Base-by-base conservation (phyloP, 2,797 vertebrate genomes). In the Onychomys leucogaster region DNA sequence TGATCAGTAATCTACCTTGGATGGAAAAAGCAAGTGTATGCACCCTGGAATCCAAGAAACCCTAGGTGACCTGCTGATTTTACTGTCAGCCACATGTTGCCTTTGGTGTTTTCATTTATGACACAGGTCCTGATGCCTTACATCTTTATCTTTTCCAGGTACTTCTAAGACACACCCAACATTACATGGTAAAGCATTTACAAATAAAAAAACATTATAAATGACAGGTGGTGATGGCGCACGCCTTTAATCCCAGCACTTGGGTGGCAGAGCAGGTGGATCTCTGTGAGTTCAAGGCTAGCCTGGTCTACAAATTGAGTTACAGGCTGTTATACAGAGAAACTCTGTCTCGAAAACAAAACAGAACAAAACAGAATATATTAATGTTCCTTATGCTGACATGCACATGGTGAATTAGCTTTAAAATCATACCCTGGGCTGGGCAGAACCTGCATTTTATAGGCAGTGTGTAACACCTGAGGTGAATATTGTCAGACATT, bases 161-260 rank as follows among this genome's bases (percentile, higher is more conserved):
- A 55, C n/a, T 91, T 95, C 55, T 94, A 76, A 89, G 85, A 61
- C 16, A 93, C 77, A 78, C 43, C 80, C 71, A 87, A 65, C 5
- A 73, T 25, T 91, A 81, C 52, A 69, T 5, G 12, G 57, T 49
- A 21, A 73, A 43, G 5, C 49, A 91, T 41, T 91, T 52, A 78
- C 57, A 93, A 46, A 87, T 96, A 27, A 37, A 67, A 67, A 85
- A 63, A 46, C 57, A 83, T 59, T 87, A 49, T 55, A 5, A 55
- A 55, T 55, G 55, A 14, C 16, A 55, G 55, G 55, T 0, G 5
- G 55, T 55, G 55, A 16, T 55, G 55, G 55, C 5, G 5, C 55
- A 55, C 1, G 4, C 55, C 55, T 55, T 55, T 55, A 55, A 55
- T 55, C 55, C 16, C 55, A 55, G 16, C 55, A 55, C 55, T 55